These are phyloP conservation scores for Ectropis crepuscularia DNA, from an alignment of 2,888 invertebrate species.

Conservation along the genomic window DNA sequence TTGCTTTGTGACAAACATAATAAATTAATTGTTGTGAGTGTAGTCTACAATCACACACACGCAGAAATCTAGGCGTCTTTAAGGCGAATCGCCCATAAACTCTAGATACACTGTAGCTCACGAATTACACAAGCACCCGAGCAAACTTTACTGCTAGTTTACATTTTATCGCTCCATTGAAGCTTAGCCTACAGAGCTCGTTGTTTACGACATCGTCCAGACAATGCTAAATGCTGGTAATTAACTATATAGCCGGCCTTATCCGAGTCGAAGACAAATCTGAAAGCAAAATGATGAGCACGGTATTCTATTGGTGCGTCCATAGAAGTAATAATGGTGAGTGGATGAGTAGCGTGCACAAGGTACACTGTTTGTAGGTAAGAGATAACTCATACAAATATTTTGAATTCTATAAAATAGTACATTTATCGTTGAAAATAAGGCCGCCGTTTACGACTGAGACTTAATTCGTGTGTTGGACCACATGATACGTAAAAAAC, in stretches of 20 bases:
- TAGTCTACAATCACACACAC: background rate
- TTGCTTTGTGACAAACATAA: too few species aligned
- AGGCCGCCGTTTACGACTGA: too few species aligned
- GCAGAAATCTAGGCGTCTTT: background rate
- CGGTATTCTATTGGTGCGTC: conserved; percentile 22
- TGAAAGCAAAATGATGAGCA: conserved; percentile 24
- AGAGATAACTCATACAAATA: too few species aligned
- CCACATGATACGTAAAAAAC: too few species aligned
- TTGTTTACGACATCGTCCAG: conserved; percentile 36
- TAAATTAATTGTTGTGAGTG: too few species aligned
- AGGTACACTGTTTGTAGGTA: too few species aligned
- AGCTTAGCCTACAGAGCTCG: conserved; percentile 38
- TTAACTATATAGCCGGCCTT: conserved; percentile 38
- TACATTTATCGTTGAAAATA: too few species aligned
- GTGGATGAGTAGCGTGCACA: too few species aligned
- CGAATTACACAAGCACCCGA: conserved; percentile 29
- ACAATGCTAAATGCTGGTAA: conserved; percentile 38
- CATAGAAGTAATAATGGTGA: conserved; percentile 18
- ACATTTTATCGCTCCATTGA: conserved; percentile 41
- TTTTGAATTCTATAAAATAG: too few species aligned
- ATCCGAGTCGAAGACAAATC: conserved; percentile 32
- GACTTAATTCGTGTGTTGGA: too few species aligned
- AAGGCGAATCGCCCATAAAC: conserved; percentile 20
- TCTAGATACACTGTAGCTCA: conserved; percentile 23
- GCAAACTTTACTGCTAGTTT: conserved; percentile 34